Conservation (phyloP, 1,140 invertebrate species). For the Akabosia matsudoensis region DNA sequence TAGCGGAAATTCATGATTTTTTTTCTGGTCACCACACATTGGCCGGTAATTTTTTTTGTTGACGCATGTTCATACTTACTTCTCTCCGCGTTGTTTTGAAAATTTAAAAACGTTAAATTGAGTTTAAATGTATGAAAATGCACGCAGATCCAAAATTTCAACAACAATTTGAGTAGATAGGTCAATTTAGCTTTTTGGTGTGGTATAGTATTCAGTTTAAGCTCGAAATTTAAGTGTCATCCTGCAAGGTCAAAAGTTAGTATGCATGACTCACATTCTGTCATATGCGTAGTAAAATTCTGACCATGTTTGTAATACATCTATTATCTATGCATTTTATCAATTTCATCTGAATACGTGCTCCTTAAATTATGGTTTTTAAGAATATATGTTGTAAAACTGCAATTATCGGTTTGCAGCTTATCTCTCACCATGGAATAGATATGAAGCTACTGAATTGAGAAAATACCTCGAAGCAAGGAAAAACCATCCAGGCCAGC, state of each 20-base stretch:
- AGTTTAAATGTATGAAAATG: no score
- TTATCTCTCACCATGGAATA: neutral
- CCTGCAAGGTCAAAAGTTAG: no score
- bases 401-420: neutral
- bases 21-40: slow-evolving; percentile 1
- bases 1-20: neutral
- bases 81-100: no score
- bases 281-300: no score
- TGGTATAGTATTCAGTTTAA: neutral
- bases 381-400: neutral
- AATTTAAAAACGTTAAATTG: no score
- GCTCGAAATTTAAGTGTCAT: no score
- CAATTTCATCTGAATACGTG: no score
- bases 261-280: no score
- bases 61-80: no score
- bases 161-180: neutral
- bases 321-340: no score
- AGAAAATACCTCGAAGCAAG: neutral
- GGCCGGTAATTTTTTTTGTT: slow-evolving; percentile 16
- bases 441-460: neutral
- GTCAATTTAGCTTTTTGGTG: neutral
- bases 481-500: no score
- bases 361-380: neutral
- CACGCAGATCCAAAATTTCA: neutral
- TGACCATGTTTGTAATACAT: no score